Evolutionary conservation across 2,113 vertebrate species (phyloP).

Genomic region (Dicrurus megarhynchus): DNA sequence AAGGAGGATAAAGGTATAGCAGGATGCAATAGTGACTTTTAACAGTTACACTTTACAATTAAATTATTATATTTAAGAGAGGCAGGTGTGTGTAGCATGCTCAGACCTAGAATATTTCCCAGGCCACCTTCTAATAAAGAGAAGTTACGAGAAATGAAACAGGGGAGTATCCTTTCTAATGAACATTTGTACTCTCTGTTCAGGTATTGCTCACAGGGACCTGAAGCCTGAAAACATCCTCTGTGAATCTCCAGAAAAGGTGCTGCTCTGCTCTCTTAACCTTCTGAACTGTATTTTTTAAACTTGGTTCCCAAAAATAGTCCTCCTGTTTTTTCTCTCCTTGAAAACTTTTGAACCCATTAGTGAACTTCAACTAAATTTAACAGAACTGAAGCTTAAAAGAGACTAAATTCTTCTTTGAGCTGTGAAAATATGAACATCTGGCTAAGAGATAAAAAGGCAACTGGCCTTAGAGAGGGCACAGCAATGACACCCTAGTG

Average conservation of each 20-base stretch:
- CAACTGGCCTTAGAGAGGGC: not conserved
- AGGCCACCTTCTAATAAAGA: not conserved
- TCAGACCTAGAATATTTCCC: not conserved
- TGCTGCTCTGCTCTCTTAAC: constrained; percentile 39
- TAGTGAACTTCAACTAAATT: not conserved
- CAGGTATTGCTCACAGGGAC: constrained; percentile 94
- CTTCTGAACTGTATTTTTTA: not conserved
- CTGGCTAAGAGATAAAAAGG: not conserved
- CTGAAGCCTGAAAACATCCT: constrained; percentile 96
- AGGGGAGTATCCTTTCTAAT: not conserved
- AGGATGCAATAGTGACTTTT: not conserved
- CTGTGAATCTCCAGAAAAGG: constrained; percentile 90
- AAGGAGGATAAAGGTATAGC: not conserved
- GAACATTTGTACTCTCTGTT: not conserved
- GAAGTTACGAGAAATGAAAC: not conserved
- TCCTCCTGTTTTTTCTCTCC: not conserved
- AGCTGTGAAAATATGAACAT: not conserved
- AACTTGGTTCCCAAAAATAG: not conserved
- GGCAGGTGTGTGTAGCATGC: not conserved
- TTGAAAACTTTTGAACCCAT: not conserved
- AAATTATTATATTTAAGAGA: not conserved
- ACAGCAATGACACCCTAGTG: not conserved
- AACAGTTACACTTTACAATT: not conserved
- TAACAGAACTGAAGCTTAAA: not conserved
- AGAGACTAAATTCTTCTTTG: not conserved